Conservation (phyloP, 2,797 vertebrate species). For the Cyprinella venusta region DNA sequence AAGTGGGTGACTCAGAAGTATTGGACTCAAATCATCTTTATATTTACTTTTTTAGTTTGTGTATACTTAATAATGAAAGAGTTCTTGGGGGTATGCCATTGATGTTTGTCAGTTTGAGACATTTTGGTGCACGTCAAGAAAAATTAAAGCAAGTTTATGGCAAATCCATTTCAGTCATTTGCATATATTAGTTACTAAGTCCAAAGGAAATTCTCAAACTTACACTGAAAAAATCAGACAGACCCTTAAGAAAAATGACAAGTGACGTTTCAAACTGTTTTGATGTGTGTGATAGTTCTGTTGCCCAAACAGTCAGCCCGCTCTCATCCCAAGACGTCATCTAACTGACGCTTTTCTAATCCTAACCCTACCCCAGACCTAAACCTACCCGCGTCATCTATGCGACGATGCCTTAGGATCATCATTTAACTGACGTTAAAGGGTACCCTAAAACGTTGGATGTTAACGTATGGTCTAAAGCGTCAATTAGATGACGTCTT, state of each 20-base stretch:
- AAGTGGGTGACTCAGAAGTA: slow-evolving; percentile 25
- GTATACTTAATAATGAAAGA: neutral
- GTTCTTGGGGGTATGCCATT: slow-evolving; percentile 6
- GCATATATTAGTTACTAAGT: neutral
- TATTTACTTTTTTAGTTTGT: neutral
- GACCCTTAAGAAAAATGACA: neutral
- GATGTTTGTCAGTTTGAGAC: slow-evolving; percentile 5
- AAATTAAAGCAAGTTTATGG: slow-evolving; percentile 3
- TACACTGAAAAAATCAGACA: neutral
- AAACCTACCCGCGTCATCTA: no score
- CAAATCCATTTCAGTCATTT: neutral
- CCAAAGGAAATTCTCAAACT: neutral
- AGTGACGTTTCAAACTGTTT: neutral
- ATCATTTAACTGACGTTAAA: no score
- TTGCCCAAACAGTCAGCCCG: neutral
- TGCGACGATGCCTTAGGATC: no score
- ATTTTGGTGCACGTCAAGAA: slow-evolving; percentile 22
- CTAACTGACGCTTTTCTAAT: no score
- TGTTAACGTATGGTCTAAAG: no score
- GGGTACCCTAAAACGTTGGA: no score
- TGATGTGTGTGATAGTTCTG: neutral
- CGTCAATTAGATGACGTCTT: no score
- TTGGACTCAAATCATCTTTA: slow-evolving; percentile 1
- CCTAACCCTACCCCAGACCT: no score
- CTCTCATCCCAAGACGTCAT: no score